A percentile compares a stretch with the other conserved stretches of the same genome.
These are phyloP conservation scores for Atethmia centrago DNA, from an alignment of 2,888 invertebrate species.

Conservation along the genomic window DNA sequence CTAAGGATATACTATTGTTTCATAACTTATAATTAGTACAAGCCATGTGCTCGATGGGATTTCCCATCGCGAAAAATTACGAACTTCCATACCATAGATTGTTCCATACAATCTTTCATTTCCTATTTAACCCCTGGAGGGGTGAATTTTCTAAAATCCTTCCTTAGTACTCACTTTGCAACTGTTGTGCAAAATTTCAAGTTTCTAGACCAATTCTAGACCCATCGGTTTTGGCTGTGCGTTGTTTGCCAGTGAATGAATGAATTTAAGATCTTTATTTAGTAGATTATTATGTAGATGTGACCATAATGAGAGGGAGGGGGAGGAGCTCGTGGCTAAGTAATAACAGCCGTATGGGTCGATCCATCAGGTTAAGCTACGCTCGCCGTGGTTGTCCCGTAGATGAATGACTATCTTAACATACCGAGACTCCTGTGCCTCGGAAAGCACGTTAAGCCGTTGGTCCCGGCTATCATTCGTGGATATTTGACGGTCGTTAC, in stretches of 20 bases:
- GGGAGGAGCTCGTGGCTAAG: too few relatives aligned
- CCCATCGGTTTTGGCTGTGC: too few relatives aligned
- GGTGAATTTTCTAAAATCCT: neutral
- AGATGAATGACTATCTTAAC: too few relatives aligned
- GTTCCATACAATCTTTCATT: neutral
- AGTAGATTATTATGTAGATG: neutral
- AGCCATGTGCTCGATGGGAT: neutral
- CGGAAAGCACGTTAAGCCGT: too few relatives aligned
- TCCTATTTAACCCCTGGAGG: neutral
- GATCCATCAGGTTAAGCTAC: too few relatives aligned
- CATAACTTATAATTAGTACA: neutral
- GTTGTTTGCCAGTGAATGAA: neutral
- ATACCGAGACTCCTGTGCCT: too few relatives aligned
- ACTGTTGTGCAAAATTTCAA: neutral
- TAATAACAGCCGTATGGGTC: too few relatives aligned
- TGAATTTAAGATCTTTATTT: neutral
- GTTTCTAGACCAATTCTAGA: neutral
- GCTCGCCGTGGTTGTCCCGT: too few relatives aligned
- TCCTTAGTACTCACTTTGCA: neutral
- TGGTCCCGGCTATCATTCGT: too few relatives aligned
- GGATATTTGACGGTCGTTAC: too few relatives aligned
- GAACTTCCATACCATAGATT: neutral
- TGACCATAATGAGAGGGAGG: too few relatives aligned
- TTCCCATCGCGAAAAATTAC: neutral
- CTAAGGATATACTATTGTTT: too few relatives aligned